Evolutionary conservation across 2,888 invertebrate species (phyloP).

Genomic region (Cephus spinipes): DNA sequence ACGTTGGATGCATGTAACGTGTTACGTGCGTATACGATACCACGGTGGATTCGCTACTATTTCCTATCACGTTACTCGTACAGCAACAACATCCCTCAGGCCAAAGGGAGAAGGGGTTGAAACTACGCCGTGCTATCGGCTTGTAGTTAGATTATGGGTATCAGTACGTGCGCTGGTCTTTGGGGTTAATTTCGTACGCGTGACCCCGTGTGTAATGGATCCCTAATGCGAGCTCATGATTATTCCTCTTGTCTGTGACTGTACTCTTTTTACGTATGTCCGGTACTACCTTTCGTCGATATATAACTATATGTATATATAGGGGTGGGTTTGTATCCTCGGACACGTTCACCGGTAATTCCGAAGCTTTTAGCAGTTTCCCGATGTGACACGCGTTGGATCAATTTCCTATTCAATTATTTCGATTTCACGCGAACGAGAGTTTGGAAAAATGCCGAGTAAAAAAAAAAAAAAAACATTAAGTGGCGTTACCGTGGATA

Average conservation of each 20-base stretch:
- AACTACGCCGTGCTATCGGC: background rate
- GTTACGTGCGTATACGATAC: background rate
- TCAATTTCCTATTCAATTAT: background rate
- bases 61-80: background rate
- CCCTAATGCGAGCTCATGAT: constrained; percentile 39
- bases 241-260: constrained; percentile 23
- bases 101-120: background rate
- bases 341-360: background rate
- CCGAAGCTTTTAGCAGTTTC: background rate
- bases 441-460: background rate
- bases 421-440: background rate
- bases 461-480: background rate
- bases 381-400: background rate
- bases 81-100: background rate
- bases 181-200: constrained; percentile 3
- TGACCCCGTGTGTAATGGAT: constrained; percentile 34
- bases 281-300: background rate
- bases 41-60: background rate
- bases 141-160: background rate
- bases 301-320: background rate
- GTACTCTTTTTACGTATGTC: background rate
- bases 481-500: background rate
- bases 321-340: background rate
- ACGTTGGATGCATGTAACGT: background rate
- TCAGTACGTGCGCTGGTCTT: background rate